Evolutionary conservation across 30 jellyfish, hydroid and myxozoan genomes (phyloP), one percentile per base, ranked within the genome.

Genomic region (Catostylus mosaicus): DNA sequence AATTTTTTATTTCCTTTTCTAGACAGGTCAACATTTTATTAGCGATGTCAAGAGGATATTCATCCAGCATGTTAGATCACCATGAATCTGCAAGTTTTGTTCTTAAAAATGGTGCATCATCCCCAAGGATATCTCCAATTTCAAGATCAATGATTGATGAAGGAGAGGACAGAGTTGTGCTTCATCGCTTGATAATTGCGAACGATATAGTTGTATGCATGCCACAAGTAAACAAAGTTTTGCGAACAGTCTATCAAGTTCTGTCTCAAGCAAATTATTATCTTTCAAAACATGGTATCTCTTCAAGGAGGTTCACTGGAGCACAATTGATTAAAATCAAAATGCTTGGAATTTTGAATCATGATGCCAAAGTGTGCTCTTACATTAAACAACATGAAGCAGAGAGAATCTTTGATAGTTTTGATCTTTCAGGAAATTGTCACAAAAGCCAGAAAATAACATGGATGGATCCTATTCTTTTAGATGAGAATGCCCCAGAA

Each of bases 341-440:
- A 63, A 94, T 94, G 99, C 89, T 94, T 20, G 99, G 99, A 24
- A 87, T 94, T 32, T 75, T 94, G 16, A 93, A 93, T 27, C 99
- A 94, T 45, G 99, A 94, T 65, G 99, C 99, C 3, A 94, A 94
- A 71, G 99, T 94, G 8, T 94, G 99, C 83, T 94, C 99, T 10
- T 87, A 94, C 76, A 94, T 94, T 19, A 75, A 68, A 52, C 99
- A 94, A 48, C 87, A 78, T 11, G 99, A 94, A 81, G 99, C 99
- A 43, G 99, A 94, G 74, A 71, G 91, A 52, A 89, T 94, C n/a
- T 94, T 94, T 84, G 99, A 94, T 52, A 94, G 97, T 40, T 94
- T 94, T 80, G 99, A 94, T 68, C 82, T 94, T 18, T 82, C 89
- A 67, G 99, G 97, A 6, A 80, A 88, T 54, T 80, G 97, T 72